These are phyloP conservation scores for Microcebus tavaratra DNA, from an alignment of 2,113 vertebrate species.

Conservation along the genomic window DNA sequence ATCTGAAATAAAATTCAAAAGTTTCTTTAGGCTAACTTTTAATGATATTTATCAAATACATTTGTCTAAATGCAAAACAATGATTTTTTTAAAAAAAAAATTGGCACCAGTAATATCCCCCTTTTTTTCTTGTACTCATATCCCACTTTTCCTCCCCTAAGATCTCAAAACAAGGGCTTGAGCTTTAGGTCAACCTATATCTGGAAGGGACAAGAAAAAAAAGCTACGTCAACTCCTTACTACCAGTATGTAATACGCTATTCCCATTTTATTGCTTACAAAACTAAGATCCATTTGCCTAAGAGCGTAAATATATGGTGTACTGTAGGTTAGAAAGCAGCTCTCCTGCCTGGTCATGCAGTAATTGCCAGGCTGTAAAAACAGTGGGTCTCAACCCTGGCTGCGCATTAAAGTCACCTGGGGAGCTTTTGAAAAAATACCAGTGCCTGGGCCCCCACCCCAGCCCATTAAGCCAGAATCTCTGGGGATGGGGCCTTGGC, in stretches of 20 bases:
- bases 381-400: constrained; percentile 27
- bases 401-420: constrained; percentile 23
- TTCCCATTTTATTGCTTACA: constrained; percentile 50
- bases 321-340: background rate
- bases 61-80: constrained; percentile 25
- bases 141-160: background rate
- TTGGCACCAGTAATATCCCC: background rate
- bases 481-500: background rate
- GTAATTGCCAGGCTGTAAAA: constrained; percentile 25
- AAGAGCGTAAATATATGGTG: background rate
- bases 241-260: background rate
- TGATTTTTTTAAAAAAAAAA: background rate
- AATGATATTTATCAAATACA: constrained; percentile 31
- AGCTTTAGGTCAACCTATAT: background rate
- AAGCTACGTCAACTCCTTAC: background rate
- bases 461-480: constrained; percentile 35
- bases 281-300: constrained; percentile 39
- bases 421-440: constrained; percentile 28
- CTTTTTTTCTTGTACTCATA: background rate
- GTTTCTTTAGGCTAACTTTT: constrained; percentile 38
- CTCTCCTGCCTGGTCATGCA: background rate
- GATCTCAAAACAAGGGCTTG: background rate
- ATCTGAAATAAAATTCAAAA: constrained; percentile 58
- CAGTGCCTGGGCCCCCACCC: background rate
- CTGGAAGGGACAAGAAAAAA: background rate